Evolutionary conservation across 2,113 vertebrate genomes (phyloP).

Genomic region (Butastur rufipennis): DNA sequence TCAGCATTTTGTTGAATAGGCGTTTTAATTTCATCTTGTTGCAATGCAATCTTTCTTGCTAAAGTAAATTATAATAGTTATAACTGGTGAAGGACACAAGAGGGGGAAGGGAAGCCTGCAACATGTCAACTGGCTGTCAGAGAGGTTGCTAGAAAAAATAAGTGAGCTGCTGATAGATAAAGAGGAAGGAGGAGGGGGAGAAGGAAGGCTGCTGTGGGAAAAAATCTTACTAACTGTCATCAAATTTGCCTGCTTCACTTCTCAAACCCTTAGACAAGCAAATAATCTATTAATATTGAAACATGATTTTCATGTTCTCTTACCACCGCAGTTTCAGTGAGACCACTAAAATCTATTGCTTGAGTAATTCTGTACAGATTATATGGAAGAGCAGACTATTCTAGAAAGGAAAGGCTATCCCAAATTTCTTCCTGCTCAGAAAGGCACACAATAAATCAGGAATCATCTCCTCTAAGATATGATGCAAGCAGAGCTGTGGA

Average conservation of each 20-base stretch:
- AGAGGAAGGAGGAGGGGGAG: not conserved
- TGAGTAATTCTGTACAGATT: not conserved
- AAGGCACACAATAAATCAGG: not conserved
- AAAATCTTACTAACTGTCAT: conserved; percentile 31
- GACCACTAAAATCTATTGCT: not conserved
- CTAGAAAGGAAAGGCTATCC: not conserved
- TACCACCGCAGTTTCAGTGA: not conserved
- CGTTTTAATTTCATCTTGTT: not conserved
- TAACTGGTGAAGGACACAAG: not conserved
- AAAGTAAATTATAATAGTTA: not conserved
- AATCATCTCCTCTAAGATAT: not conserved
- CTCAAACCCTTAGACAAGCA: not conserved
- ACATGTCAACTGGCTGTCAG: conserved; percentile 32
- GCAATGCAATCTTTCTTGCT: not conserved
- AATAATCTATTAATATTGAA: not conserved
- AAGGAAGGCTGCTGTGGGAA: conserved; percentile 39
- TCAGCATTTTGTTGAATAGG: not conserved
- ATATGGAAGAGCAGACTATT: not conserved
- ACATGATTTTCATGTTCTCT: not conserved
- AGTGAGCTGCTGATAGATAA: conserved; percentile 43
- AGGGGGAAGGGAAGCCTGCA: conserved; percentile 21
- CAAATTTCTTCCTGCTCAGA: not conserved
- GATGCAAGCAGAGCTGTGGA: not conserved
- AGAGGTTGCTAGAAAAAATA: conserved; percentile 1
- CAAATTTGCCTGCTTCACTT: conserved; percentile 15